Conservation (phyloP, 2,888 invertebrate species). For the Alviniconcha strummeri region DNA sequence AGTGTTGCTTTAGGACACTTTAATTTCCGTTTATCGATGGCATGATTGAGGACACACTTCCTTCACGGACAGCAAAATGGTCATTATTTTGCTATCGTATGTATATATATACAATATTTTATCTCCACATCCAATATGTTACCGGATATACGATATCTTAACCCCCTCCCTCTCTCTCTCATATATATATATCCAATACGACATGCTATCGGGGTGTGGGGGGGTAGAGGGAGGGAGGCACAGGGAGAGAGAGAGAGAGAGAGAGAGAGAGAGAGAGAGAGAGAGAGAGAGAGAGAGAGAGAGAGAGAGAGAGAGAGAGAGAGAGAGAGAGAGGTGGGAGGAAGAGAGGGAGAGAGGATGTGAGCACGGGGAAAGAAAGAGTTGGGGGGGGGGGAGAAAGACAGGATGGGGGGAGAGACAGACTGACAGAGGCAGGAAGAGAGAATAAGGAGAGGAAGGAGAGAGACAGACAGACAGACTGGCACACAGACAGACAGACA, state of each 20-base stretch:
- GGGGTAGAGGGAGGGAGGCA: background rate
- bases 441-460: background rate
- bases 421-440: background rate
- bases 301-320: background rate
- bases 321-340: background rate
- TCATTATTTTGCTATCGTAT: no score
- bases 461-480: slow-evolving; percentile 9
- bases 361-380: background rate
- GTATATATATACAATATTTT: no score
- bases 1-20: no score
- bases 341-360: background rate
- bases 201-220: background rate
- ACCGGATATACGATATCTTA: no score
- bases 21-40: no score
- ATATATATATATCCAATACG: background rate
- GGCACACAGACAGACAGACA: slow-evolving; percentile 12
- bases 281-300: background rate
- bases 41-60: no score
- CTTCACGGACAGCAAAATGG: no score
- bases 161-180: no score
- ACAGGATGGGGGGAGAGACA: background rate
- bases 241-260: background rate
- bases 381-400: background rate
- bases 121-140: no score
- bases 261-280: background rate